Percentiles rank a stretch among this genome's conserved stretches.
phyloP scores from a whole-genome alignment of 2,888 invertebrate genomes.

The Phengaris alcon region DNA sequence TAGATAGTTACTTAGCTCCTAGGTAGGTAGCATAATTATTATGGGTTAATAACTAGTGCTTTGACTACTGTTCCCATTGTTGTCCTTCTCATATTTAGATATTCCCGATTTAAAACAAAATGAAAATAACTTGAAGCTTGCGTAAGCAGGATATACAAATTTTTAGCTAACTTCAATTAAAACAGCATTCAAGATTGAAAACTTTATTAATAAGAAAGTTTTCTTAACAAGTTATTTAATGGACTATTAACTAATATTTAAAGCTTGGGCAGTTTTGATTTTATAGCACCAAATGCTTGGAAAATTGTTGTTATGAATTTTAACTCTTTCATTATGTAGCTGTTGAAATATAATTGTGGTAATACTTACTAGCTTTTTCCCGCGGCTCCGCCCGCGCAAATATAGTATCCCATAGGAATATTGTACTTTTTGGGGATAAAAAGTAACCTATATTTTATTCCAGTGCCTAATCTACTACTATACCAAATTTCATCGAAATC shows the following conservation, averaged over 20 bases:
- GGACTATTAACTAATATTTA: slow-evolving; percentile 42
- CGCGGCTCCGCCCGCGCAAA: too few species aligned
- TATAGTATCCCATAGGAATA: too few species aligned
- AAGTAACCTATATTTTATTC: too few species aligned
- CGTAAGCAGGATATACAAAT: slow-evolving; percentile 1
- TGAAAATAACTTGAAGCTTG: neutral
- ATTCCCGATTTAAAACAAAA: neutral
- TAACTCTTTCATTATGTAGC: neutral
- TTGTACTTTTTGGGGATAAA: too few species aligned
- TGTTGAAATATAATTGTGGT: neutral
- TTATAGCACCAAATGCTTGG: slow-evolving; percentile 8
- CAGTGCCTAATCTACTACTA: too few species aligned
- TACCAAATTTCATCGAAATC: too few species aligned
- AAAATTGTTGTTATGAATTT: slow-evolving; percentile 12
- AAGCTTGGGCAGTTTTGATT: slow-evolving; percentile 38
- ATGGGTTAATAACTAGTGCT: too few species aligned
- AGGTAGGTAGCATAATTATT: too few species aligned
- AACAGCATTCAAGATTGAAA: slow-evolving; percentile 15
- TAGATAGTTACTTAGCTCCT: too few species aligned
- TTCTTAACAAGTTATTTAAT: slow-evolving; percentile 40
- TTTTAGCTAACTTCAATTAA: neutral
- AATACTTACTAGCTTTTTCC: too few species aligned
- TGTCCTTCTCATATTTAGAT: too few species aligned
- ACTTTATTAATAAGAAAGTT: slow-evolving; percentile 24
- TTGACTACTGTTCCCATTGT: too few species aligned